Evolutionary conservation across 2,113 vertebrate genomes (phyloP).

Genomic region (Nannobrachium achirus): DNA sequence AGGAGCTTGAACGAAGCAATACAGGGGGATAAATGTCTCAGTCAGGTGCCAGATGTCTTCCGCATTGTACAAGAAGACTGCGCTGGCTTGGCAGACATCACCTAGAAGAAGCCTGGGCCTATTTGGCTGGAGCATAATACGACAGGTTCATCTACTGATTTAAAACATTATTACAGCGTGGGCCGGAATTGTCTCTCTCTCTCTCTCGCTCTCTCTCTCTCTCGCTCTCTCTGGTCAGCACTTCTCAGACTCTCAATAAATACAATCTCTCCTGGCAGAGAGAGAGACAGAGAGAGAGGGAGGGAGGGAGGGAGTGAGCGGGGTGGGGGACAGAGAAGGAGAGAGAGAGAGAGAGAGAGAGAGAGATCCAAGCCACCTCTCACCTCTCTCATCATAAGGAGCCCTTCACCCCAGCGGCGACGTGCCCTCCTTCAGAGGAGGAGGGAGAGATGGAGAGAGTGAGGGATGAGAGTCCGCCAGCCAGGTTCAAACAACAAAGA

Average conservation of each 20-base stretch:
- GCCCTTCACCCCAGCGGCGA: conserved; percentile 64
- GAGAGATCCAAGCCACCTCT: conserved; percentile 70
- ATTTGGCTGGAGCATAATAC: conserved; percentile 66
- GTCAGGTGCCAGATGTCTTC: conserved; percentile 59
- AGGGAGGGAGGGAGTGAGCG: not conserved
- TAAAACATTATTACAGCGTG: conserved; percentile 64
- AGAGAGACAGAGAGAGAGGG: not conserved
- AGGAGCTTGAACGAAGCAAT: conserved; percentile 21
- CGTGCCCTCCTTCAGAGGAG: conserved; percentile 61
- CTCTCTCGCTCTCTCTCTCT: not conserved
- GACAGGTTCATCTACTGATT: conserved; percentile 66
- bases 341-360: conserved; percentile 46
- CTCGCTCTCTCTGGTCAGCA: conserved; percentile 69
- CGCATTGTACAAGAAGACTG: conserved; percentile 39
- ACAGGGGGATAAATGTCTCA: conserved; percentile 54
- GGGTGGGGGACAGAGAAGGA: conserved; percentile 14
- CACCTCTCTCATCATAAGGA: conserved; percentile 72
- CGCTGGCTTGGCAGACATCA: conserved; percentile 63
- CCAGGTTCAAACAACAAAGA: conserved; percentile 79
- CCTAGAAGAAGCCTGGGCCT: conserved; percentile 38
- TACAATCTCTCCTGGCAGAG: conserved; percentile 62
- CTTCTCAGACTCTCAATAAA: conserved; percentile 75
- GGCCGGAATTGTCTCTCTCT: conserved; percentile 64
- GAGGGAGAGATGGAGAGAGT: conserved; percentile 45
- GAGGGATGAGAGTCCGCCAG: conserved; percentile 68